Evolutionary conservation across 2,113 vertebrate genomes (phyloP), one percentile per base, ranked within the genome.

Genomic region (Takifugu bimaculatus): DNA sequence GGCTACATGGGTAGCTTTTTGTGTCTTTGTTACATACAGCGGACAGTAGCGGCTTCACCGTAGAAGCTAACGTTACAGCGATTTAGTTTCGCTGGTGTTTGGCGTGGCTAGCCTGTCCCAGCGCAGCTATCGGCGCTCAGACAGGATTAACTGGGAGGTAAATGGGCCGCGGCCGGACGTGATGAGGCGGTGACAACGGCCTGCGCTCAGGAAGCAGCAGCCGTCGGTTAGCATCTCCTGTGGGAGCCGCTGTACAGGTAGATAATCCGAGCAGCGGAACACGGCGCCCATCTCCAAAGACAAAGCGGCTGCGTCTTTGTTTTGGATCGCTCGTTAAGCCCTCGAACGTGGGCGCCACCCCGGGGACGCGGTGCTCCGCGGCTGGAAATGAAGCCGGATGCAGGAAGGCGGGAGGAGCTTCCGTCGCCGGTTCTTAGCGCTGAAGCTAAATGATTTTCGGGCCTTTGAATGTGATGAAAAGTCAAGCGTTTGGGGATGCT

Each of bases 81-180:
- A 10, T 11, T 39, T 39, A 39, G 72, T 85, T 73, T 79, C 70
- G 72, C 61, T 63, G 52, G 47, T 48, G 20, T 20, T 20, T 20
- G 20, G 20, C 20, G 20, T 20, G 20, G 65, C 74, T 68, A 80
- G 58, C 81, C 66, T 79, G 77, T 83, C 39, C 54, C 51, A 64
- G 62, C 60, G 29, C 29, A 61, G 68, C 50, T 50, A 68, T 72
- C 77, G 78, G 75, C 81, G 62, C 77, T 63, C 70, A 52, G 63
- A 79, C 60, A 57, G 70, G 79, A 84, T 72, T 72, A 82, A 66
- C 65, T 13, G 70, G 80, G 82, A 80, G 58, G 79, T 64, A 83
- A 86, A 86, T 86, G 82, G 79, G 70, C 75, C 77, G 71, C 79
- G 82, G 86, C 84, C 63, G 68, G 78, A 78, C 55, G 76, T 70